Evolutionary conservation across 2,113 vertebrate species (phyloP).

Genomic region (Calidris pugnax): DNA sequence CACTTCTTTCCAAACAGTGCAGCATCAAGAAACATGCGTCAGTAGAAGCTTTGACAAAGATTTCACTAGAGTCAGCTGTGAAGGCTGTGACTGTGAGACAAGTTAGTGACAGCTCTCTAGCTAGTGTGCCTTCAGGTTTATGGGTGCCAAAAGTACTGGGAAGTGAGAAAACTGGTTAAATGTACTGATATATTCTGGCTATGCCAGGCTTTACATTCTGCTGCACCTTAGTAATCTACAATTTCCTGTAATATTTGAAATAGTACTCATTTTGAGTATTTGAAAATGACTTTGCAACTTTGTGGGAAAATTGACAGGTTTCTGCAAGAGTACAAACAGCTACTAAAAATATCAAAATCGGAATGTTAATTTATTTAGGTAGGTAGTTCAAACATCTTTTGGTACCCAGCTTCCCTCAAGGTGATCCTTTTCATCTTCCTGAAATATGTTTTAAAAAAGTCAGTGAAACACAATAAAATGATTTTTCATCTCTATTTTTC

Average conservation of each 20-base stretch:
- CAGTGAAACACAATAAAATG: background rate
- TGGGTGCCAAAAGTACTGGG: conserved; percentile 31
- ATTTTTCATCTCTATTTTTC: background rate
- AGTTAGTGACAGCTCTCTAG: conserved; percentile 57
- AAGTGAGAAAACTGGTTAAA: conserved; percentile 37
- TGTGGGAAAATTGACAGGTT: background rate
- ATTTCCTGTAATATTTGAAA: background rate
- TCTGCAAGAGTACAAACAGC: background rate
- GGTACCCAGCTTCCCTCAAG: background rate
- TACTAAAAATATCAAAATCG: background rate
- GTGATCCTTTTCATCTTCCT: background rate
- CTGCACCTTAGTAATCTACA: background rate
- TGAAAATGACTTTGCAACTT: background rate
- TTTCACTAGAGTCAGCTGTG: conserved; percentile 24
- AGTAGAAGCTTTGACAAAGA: conserved; percentile 34
- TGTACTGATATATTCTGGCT: background rate
- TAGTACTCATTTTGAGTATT: background rate
- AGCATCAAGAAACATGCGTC: conserved; percentile 1
- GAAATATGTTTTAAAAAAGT: background rate
- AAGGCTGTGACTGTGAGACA: conserved; percentile 48
- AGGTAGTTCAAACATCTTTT: background rate
- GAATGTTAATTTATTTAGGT: background rate
- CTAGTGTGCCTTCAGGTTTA: conserved; percentile 20
- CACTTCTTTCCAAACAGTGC: conserved; percentile 11
- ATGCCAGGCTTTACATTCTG: conserved; percentile 1